A percentile compares a stretch with the other conserved stretches of the same genome.
Conservation (phyloP, 2,797 vertebrate species). For the Phataginus tetradactyla region DNA sequence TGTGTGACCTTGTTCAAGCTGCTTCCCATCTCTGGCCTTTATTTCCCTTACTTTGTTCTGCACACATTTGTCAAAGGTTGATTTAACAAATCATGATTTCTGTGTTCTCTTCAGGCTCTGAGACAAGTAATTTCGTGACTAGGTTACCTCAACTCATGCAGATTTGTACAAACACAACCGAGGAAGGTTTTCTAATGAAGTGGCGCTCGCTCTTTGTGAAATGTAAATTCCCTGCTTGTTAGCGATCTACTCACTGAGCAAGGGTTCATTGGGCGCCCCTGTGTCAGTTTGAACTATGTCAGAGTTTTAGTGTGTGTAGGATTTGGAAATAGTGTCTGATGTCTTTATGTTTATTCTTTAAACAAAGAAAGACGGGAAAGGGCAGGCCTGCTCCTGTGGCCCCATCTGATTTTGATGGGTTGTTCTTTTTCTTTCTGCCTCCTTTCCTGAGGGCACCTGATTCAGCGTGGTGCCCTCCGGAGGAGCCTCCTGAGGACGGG, state of each 20-base stretch:
- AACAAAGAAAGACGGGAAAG: neutral
- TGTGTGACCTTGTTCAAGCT: neutral
- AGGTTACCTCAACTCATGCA: too few relatives aligned
- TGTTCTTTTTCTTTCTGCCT: neutral
- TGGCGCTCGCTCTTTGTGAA: rapidly evolving
- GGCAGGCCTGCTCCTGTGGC: rapidly evolving
- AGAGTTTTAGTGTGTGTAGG: neutral
- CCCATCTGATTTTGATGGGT: rapidly evolving
- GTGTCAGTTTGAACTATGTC: neutral
- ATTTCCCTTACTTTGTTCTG: neutral
- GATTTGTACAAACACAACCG: rapidly evolving
- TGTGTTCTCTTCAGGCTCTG: neutral
- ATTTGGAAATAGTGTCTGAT: too few relatives aligned
- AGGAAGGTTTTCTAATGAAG: neutral
- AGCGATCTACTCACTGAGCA: rapidly evolving
- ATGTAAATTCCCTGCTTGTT: neutral
- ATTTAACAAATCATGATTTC: neutral
- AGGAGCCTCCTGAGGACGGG: neutral
- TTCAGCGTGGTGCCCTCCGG: neutral
- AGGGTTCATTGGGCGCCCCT: neutral
- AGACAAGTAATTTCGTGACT: neutral
- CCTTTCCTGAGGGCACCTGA: neutral
- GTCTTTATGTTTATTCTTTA: neutral
- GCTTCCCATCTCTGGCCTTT: neutral
- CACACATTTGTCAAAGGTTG: neutral